A percentile compares a stretch with the other conserved stretches of the same genome.
Conservation (phyloP, 2,888 invertebrate species). For the Alviniconcha strummeri region DNA sequence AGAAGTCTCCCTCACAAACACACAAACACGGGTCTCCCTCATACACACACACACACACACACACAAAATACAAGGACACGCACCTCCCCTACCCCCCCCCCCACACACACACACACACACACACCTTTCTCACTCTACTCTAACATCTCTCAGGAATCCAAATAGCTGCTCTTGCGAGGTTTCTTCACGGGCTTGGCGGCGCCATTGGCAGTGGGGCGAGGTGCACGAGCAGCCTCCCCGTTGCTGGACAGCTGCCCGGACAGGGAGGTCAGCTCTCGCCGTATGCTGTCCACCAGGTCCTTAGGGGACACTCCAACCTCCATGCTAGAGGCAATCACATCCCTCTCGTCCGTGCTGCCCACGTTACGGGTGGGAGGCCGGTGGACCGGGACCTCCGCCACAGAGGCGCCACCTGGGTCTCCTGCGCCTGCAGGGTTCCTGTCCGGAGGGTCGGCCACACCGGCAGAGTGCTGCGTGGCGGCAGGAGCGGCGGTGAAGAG, state of each 20-base stretch:
- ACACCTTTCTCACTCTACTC: too few species aligned
- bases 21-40: background rate
- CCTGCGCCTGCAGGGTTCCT: background rate
- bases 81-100: too few species aligned
- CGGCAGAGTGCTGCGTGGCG: background rate
- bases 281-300: conserved; percentile 38
- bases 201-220: background rate
- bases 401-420: background rate
- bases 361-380: conserved; percentile 27
- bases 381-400: background rate
- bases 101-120: too few species aligned
- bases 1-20: background rate
- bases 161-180: conserved; percentile 24
- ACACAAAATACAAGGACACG: too few species aligned
- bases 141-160: background rate
- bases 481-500: background rate
- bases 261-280: conserved; percentile 38
- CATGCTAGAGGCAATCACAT: conserved; percentile 32
- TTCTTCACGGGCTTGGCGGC: conserved; percentile 8
- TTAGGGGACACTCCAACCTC: conserved; percentile 39
- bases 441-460: background rate
- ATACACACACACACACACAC: background rate
- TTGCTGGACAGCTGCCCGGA: conserved; percentile 22
- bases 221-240: background rate
- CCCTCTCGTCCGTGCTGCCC: conserved; percentile 33